Evolutionary conservation across 2,888 invertebrate species (phyloP), one percentile per base, ranked within the genome.

Genomic region (Drosophila melanocephala): DNA sequence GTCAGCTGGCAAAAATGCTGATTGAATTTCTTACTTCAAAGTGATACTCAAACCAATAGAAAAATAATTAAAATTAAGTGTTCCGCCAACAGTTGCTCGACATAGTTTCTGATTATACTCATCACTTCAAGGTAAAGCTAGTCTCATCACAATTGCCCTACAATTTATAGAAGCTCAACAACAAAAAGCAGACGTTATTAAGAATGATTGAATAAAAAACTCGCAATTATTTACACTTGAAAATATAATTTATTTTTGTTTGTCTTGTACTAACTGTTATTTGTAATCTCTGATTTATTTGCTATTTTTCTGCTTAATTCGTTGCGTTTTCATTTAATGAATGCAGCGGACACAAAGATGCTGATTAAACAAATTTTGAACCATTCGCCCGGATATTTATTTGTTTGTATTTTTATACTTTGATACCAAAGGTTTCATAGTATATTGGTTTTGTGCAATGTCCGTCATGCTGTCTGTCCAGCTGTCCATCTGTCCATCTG

Each of bases 291-390:
- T 57, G 62, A 37, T 61, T 63, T 57, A 28, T 44, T 53, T 51
- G 32, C 22, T 26, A 5, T n/a, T 22, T 22, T 44, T 32, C 19
- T 28, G n/a, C 37, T 32, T 30, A 4, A 10, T 19, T n/a, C 9
- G 6, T 32, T 64, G 7, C 5, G 16, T 14, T 47, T 22, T 47
- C 7, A 26, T 22, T 57, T 12, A 42, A 37, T 30, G 32, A 52
- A n/a, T 35, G 19, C 10, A 50, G 26, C 62, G 62, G 37, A 71
- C 56, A 50, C 62, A 28, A 67, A 63, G 66, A 64, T 61, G 77
- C 77, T 30, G 77, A 68, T 61, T 68, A 59, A 77, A 62, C 72
- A 76, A 58, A 56, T 68, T 64, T 77, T 61, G 12, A 35, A 63
- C 42, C 60, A 62, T 55, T 16, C 35, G 47, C 14, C 26, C n/a